phyloP scores from a whole-genome alignment of 2,113 vertebrate species.

The Macquaria ambigua region DNA sequence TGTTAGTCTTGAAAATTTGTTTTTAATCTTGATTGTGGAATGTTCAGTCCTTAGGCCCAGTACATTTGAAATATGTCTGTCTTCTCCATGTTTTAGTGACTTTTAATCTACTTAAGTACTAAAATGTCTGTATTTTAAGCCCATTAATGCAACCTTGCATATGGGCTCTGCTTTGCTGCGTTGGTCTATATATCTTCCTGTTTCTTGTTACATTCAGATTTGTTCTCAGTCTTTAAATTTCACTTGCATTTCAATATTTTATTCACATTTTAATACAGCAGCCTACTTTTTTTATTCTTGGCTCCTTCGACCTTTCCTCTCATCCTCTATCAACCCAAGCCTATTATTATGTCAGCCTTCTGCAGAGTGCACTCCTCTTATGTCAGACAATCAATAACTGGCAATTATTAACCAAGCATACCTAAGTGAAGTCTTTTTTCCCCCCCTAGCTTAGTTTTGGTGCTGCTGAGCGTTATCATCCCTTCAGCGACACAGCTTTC shows the following conservation, averaged over 20 bases:
- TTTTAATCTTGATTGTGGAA: neutral
- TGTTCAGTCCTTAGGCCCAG: neutral
- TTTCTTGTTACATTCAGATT: conserved; percentile 2
- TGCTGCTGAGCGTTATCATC: conserved; percentile 8
- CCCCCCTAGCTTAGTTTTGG: neutral
- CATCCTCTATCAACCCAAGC: conserved; percentile 32
- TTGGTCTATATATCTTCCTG: neutral
- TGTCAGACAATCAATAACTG: conserved; percentile 37
- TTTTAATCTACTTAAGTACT: neutral
- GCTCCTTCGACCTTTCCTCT: conserved; percentile 11
- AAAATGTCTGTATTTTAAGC: neutral
- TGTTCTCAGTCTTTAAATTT: conserved; percentile 11
- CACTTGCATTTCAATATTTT: conserved; percentile 5
- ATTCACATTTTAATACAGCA: conserved; percentile 11
- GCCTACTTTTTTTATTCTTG: neutral
- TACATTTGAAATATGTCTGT: neutral
- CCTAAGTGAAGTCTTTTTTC: conserved; percentile 12
- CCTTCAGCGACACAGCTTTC: neutral
- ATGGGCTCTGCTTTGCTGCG: neutral
- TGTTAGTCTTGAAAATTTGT: neutral
- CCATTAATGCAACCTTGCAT: neutral
- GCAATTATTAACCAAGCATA: conserved; percentile 39
- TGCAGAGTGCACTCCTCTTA: conserved; percentile 20
- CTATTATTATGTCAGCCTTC: conserved; percentile 34
- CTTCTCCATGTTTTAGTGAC: neutral